Conservation (phyloP, 2,888 invertebrate genomes). For the Elysia crispata region DNA sequence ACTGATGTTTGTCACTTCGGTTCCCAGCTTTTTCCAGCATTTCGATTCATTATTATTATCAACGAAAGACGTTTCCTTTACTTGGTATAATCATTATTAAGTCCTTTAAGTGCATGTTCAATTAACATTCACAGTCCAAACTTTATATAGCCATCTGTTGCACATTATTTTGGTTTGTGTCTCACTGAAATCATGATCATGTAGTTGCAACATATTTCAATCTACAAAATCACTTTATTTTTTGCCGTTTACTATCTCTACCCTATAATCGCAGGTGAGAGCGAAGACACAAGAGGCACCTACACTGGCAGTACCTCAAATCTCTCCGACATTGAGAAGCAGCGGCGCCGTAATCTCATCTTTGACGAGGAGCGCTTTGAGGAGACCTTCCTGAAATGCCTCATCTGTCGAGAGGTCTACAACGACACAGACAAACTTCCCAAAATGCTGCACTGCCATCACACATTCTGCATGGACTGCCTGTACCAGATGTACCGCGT, state of each 20-base stretch:
- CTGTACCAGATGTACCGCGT: conserved; percentile 74
- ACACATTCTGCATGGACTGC: conserved; percentile 76
- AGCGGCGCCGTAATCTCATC: conserved; percentile 62
- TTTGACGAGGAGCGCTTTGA: conserved; percentile 72
- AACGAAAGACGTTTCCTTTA: too few species aligned
- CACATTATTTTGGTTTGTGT: too few species aligned
- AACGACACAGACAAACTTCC: conserved; percentile 75
- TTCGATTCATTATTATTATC: too few species aligned
- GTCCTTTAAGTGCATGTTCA: too few species aligned
- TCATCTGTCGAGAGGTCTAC: conserved; percentile 75
- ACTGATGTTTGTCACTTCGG: too few species aligned
- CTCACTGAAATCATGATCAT: too few species aligned
- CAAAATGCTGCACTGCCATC: conserved; percentile 76
- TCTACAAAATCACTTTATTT: not conserved
- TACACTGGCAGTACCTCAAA: conserved; percentile 16
- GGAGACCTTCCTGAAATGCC: conserved; percentile 73
- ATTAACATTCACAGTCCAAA: too few species aligned
- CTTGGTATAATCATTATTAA: too few species aligned
- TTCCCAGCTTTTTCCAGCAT: too few species aligned
- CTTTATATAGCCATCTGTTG: too few species aligned
- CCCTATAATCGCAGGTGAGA: conserved; percentile 27
- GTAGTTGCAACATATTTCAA: not conserved
- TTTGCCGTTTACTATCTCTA: not conserved
- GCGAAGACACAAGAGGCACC: conserved; percentile 36
- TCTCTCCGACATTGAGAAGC: conserved; percentile 48